These are phyloP conservation scores for Invenusta paracnida DNA, from an alignment of 2,888 invertebrate genomes.

Conservation along the genomic window DNA sequence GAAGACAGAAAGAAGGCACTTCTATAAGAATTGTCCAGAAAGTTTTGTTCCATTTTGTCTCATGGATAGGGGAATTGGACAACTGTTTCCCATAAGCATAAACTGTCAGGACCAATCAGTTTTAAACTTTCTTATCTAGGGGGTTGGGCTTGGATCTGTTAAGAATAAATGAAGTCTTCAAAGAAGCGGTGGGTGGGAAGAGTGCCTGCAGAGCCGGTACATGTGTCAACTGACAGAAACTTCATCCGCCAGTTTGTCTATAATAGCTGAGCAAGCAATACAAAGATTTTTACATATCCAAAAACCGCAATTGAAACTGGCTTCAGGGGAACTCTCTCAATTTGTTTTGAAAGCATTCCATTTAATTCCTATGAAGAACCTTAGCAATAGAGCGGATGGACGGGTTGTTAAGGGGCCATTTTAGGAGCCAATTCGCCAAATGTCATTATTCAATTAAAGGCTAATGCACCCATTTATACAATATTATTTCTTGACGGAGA, in stretches of 20 bases:
- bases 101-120: not conserved
- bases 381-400: too few species aligned
- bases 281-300: too few species aligned
- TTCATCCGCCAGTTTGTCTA: too few species aligned
- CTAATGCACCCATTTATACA: not conserved
- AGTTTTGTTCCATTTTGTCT: not conserved
- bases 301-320: too few species aligned
- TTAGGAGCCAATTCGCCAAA: not conserved
- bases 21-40: too few species aligned
- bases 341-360: too few species aligned
- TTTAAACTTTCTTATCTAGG: not conserved
- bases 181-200: too few species aligned
- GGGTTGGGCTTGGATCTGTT: not conserved
- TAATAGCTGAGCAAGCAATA: too few species aligned
- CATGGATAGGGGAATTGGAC: not conserved
- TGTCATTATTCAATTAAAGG: not conserved
- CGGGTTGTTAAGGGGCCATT: too few species aligned
- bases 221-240: not conserved
- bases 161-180: not conserved
- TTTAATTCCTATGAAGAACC: too few species aligned
- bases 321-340: too few species aligned
- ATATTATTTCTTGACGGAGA: not conserved
- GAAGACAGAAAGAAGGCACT: too few species aligned
- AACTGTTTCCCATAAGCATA: not conserved
- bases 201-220: not conserved